Percentiles rank a stretch among this genome's conserved stretches.
Conservation (phyloP, 2,888 invertebrate species). For the Ellobium chinense region DNA sequence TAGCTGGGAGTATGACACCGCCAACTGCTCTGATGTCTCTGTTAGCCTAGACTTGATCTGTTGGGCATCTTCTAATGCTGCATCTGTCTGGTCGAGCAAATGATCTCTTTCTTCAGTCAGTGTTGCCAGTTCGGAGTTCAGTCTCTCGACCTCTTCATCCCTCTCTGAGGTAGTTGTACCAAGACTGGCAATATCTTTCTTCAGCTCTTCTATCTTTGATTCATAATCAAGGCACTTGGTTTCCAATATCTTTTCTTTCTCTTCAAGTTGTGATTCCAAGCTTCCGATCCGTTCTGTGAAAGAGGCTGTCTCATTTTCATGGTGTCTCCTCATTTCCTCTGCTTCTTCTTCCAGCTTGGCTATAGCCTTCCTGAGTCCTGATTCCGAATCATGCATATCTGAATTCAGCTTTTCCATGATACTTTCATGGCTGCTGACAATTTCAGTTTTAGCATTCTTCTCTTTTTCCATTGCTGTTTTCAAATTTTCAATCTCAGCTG, state of each 20-base stretch:
- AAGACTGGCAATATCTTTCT: background rate
- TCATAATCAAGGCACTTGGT: slow-evolving; percentile 24
- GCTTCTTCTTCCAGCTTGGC: slow-evolving; percentile 49
- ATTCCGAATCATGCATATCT: slow-evolving; percentile 11
- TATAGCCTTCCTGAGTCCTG: background rate
- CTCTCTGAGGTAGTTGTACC: background rate
- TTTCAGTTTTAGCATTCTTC: slow-evolving; percentile 14
- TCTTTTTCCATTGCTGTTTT: slow-evolving; percentile 11
- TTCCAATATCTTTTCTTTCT: slow-evolving; percentile 35
- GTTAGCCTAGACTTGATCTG: slow-evolving; percentile 53
- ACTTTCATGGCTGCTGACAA: background rate
- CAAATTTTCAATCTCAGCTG: slow-evolving; percentile 19
- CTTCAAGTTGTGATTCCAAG: slow-evolving; percentile 43
- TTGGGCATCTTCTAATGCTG: slow-evolving; percentile 51
- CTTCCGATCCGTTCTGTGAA: slow-evolving; percentile 26
- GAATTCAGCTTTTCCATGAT: slow-evolving; percentile 19
- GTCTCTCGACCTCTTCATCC: background rate
- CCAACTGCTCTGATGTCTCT: slow-evolving; percentile 51
- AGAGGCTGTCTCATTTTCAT: slow-evolving; percentile 43
- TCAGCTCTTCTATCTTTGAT: slow-evolving; percentile 21
- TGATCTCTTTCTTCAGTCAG: slow-evolving; percentile 50
- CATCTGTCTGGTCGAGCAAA: slow-evolving; percentile 53
- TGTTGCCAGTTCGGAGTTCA: slow-evolving; percentile 10
- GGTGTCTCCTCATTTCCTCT: slow-evolving; percentile 35
- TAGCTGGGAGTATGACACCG: slow-evolving; percentile 35